These are phyloP conservation scores for Saguinus imperator DNA, from an alignment of 2,113 vertebrate species.

Conservation along the genomic window DNA sequence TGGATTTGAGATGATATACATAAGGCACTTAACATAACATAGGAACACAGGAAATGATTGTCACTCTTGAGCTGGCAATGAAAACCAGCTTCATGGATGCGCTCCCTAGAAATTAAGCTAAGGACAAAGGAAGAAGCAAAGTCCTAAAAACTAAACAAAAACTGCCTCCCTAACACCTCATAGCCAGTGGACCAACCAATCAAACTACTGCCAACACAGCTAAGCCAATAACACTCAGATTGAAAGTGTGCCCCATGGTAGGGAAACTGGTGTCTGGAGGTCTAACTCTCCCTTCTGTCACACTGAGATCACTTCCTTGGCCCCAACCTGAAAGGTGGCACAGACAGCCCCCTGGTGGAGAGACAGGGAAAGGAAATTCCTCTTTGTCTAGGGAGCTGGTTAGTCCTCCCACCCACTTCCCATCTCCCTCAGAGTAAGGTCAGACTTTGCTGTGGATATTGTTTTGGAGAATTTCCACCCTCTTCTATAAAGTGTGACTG, in stretches of 20 bases:
- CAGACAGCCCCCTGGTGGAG: neutral
- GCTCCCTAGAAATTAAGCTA: neutral
- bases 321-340: neutral
- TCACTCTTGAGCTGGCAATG: rapidly evolving
- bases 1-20: too few relatives aligned
- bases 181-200: neutral
- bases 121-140: neutral
- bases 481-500: neutral
- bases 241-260: neutral
- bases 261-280: neutral
- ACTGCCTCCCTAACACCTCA: neutral
- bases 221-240: neutral
- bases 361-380: neutral
- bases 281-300: neutral
- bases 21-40: neutral
- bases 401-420: neutral
- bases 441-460: neutral
- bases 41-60: neutral
- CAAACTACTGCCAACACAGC: neutral
- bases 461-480: neutral
- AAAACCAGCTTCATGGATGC: neutral
- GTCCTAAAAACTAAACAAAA: neutral
- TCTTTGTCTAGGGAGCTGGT: neutral
- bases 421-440: neutral
- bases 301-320: neutral